A percentile compares a stretch with the other conserved stretches of the same genome.
These are phyloP conservation scores for Steinernema hermaphroditum DNA, from an alignment of 2,888 invertebrate genomes.

Conservation along the genomic window DNA sequence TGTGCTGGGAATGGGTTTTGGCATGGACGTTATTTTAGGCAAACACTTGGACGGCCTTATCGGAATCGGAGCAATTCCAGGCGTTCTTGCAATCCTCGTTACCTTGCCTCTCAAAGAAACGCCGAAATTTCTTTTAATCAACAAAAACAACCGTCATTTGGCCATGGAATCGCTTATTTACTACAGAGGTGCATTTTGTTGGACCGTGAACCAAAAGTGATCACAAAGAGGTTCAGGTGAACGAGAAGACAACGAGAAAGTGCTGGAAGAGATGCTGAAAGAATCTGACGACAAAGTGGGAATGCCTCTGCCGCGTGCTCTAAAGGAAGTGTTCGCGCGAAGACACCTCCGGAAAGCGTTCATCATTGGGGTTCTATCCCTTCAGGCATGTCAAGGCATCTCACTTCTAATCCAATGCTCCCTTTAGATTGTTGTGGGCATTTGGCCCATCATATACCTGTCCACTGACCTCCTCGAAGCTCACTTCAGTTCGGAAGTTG, in stretches of 20 bases:
- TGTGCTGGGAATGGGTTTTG: conserved; percentile 53
- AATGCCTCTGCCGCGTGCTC: conserved; percentile 37
- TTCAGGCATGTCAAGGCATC: conserved; percentile 39
- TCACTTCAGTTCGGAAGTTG: conserved; percentile 42
- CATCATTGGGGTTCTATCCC: conserved; percentile 44
- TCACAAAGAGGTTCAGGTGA: conserved; percentile 28
- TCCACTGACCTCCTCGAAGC: conserved; percentile 49
- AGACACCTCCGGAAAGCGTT: conserved; percentile 47
- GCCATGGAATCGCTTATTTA: conserved; percentile 43
- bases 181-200: conserved; percentile 41
- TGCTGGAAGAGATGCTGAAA: conserved; percentile 48
- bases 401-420: background rate
- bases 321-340: conserved; percentile 41
- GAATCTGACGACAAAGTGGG: conserved; percentile 41
- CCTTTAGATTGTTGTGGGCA: conserved; percentile 46
- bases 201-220: too few species aligned
- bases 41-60: conserved; percentile 35
- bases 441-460: conserved; percentile 52
- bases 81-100: conserved; percentile 45
- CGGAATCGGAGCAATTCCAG: conserved; percentile 48
- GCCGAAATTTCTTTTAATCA: conserved; percentile 50
- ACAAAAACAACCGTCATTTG: conserved; percentile 39
- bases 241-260: conserved; percentile 32
- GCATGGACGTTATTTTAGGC: conserved; percentile 47
- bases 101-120: conserved; percentile 52